Conservation (phyloP, 2,888 invertebrate genomes). For the Eupithecia centaureata region DNA sequence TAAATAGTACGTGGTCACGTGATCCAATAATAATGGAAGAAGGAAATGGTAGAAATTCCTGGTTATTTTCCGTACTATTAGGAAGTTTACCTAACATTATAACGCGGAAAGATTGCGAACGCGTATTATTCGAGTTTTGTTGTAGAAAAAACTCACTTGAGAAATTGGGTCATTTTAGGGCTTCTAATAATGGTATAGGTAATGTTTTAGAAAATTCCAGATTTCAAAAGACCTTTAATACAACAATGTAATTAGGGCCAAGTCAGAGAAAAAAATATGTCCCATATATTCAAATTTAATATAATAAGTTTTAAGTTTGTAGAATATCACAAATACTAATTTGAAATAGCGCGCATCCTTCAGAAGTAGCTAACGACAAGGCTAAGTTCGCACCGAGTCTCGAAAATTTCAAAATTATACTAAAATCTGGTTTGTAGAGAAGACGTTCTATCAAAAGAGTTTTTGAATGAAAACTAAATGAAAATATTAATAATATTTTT, state of each 20-base stretch:
- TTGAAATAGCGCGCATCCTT: not conserved
- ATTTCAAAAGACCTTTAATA: not conserved
- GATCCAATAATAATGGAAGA: constrained; percentile 20
- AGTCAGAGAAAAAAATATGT: not conserved
- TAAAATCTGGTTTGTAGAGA: no score
- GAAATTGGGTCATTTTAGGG: not conserved
- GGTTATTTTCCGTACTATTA: constrained; percentile 7
- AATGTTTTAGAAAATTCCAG: not conserved
- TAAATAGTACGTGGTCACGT: constrained; percentile 39
- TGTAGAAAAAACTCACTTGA: not conserved
- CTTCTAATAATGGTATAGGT: not conserved
- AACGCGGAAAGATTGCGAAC: not conserved
- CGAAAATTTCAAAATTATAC: no score
- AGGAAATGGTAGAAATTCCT: constrained; percentile 5
- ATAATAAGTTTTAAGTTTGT: no score
- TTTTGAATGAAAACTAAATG: no score
- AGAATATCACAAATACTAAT: not conserved
- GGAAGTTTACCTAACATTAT: constrained; percentile 44
- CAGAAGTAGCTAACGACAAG: not conserved
- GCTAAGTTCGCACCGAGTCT: no score
- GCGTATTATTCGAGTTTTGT: not conserved
- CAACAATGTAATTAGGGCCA: not conserved
- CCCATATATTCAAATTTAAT: not conserved
- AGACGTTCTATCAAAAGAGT: no score
- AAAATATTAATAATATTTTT: no score